phyloP scores from a whole-genome alignment of 2,888 invertebrate genomes.

The Dasypogon diadema region DNA sequence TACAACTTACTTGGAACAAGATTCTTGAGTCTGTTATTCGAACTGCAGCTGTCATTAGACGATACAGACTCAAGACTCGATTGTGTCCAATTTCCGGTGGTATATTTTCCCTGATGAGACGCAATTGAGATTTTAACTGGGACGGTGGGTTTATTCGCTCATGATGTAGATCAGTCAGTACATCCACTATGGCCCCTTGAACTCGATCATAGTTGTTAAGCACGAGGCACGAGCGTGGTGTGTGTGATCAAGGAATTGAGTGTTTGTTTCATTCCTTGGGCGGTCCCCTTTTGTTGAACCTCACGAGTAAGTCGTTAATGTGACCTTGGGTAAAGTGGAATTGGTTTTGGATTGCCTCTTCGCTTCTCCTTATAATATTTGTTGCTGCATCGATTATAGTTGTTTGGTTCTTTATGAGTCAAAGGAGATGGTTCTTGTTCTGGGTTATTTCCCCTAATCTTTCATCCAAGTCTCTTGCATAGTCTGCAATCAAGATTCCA shows the following conservation, averaged over 20 bases:
- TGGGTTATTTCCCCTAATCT: neutral
- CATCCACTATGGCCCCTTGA: neutral
- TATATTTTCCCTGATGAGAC: neutral
- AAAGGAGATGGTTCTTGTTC: neutral
- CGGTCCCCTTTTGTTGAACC: neutral
- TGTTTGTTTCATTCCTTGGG: neutral
- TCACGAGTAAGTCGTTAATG: neutral
- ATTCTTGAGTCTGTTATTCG: constrained; percentile 1
- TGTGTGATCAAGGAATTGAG: neutral
- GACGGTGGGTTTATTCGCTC: neutral
- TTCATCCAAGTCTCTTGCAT: neutral
- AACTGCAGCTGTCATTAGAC: neutral
- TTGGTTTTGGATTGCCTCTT: neutral
- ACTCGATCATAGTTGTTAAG: neutral
- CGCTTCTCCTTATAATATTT: neutral
- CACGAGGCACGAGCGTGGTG: neutral
- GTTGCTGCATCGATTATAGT: neutral
- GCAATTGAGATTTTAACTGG: neutral
- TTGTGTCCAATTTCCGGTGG: neutral
- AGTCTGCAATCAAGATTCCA: neutral
- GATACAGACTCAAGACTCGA: neutral
- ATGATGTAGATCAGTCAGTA: neutral
- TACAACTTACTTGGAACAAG: neutral
- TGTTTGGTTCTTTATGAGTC: neutral
- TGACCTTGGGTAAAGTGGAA: neutral